A percentile compares a stretch with the other conserved stretches of the same genome.
These are phyloP conservation scores for Gymnosoma rotundatum DNA, from an alignment of 2,888 invertebrate genomes.

Conservation along the genomic window DNA sequence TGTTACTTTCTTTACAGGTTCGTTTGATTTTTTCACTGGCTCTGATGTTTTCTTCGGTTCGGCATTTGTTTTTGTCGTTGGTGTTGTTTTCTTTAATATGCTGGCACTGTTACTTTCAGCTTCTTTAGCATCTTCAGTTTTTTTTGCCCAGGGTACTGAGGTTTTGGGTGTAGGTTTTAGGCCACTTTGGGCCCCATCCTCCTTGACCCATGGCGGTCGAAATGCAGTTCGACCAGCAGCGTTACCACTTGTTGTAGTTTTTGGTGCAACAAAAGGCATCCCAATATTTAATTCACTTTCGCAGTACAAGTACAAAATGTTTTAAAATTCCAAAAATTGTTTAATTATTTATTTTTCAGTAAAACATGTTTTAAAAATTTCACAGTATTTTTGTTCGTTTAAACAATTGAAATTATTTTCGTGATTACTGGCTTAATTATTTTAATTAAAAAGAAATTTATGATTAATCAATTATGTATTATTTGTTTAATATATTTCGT, in stretches of 20 bases:
- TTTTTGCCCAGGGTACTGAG: constrained; percentile 84
- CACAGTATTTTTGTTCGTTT: constrained; percentile 26
- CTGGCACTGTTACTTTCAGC: constrained; percentile 69
- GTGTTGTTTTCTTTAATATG: constrained; percentile 61
- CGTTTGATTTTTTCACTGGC: constrained; percentile 70
- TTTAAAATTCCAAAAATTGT: constrained; percentile 18
- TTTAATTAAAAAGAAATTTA: too few species aligned
- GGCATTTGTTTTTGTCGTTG: constrained; percentile 69
- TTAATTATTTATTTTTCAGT: constrained; percentile 29
- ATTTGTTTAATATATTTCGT: too few species aligned
- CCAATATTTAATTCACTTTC: constrained; percentile 68
- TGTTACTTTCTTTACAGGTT: constrained; percentile 68
- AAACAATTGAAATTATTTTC: not conserved
- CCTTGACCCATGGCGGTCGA: constrained; percentile 88
- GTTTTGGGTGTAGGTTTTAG: constrained; percentile 76
- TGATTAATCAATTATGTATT: too few species aligned
- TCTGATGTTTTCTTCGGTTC: constrained; percentile 73
- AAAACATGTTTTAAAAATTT: constrained; percentile 47
- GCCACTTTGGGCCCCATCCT: constrained; percentile 81
- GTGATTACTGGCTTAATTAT: too few species aligned
- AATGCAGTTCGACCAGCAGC: constrained; percentile 84
- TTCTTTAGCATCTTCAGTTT: constrained; percentile 72
- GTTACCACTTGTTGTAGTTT: constrained; percentile 73
- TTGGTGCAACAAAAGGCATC: constrained; percentile 81
- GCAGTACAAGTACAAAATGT: constrained; percentile 4